Base-by-base conservation (phyloP, 2,113 vertebrate species). In the Camelus bactrianus region DNA sequence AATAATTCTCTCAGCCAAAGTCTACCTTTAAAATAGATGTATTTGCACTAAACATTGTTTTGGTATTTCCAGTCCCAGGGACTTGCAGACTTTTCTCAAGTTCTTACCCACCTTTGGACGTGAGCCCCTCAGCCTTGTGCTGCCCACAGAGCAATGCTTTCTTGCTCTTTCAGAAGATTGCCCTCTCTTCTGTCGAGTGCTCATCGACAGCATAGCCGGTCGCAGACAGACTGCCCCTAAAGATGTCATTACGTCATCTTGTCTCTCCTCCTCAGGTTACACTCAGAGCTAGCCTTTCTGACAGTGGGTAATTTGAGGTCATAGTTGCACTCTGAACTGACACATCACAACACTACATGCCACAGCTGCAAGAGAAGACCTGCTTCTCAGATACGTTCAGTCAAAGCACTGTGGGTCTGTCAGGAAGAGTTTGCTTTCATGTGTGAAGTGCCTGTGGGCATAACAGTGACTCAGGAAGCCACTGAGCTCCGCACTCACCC, bases 281-380 rank as follows among this genome's bases (percentile, higher is more conserved):
- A 3, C 17, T 69, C 67, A 58, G 42, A 95, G 60, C 38, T 72
- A 52, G 72, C 73, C 86, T 89, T 85, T 75, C 83, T 89, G 86
- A 87, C 69, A 94, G 35, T 77, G 35, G 67, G 28, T 88, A 92
- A 65, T 89, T 52, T 69, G 64, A 95, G 77, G 93, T 75, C 82
- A 85, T 22, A 58, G 30, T 60, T 89, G 48, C 46, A 5, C 56
- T 93, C 73, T 79, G 69, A 93, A 58, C 48, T 26, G 20, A 67
- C 67, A 72, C 42, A 94, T 42, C 76, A 58, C 67, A 93, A 32
- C 32, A 60, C 22, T 73, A 32, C 38, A 1, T 19, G 24, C 11
- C 2, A 69, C 28, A 69, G 64, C 38, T 13, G 11, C 46, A 46
- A 50, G 26, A 81, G 58, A 73, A 79, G 64, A 56, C 82, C 81